Evolutionary conservation across 2,888 invertebrate genomes (phyloP).

Genomic region (Drosophila fulvimacula): DNA sequence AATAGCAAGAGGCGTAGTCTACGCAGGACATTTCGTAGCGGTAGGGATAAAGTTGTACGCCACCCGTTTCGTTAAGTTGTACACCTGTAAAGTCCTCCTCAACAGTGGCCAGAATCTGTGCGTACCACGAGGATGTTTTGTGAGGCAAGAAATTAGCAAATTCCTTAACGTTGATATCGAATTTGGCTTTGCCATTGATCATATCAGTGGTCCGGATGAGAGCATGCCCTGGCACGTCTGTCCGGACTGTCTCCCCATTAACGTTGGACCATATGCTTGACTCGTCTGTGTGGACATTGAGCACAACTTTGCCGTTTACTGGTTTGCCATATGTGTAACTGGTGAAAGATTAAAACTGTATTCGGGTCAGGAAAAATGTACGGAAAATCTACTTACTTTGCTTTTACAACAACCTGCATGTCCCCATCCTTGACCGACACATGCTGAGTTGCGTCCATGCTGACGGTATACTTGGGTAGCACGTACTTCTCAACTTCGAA

Average conservation of each 20-base stretch:
- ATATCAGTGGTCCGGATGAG: slow-evolving; percentile 71
- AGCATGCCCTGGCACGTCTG: slow-evolving; percentile 55
- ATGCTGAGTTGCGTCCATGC: slow-evolving; percentile 92
- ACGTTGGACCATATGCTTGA: slow-evolving; percentile 38
- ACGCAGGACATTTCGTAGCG: slow-evolving; percentile 91
- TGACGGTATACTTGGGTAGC: slow-evolving; percentile 95
- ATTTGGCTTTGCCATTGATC: slow-evolving; percentile 82
- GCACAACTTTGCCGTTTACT: slow-evolving; percentile 93
- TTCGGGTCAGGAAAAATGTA: background rate
- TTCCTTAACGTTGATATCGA: slow-evolving; percentile 77
- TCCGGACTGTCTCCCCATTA: slow-evolving; percentile 22
- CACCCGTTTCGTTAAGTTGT: slow-evolving; percentile 91
- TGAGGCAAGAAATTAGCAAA: slow-evolving; percentile 63
- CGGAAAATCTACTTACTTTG: slow-evolving; percentile 70
- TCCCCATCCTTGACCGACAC: slow-evolving; percentile 93
- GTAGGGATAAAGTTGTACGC: slow-evolving; percentile 91
- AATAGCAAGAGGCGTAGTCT: slow-evolving; percentile 89
- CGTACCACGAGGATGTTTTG: slow-evolving; percentile 49
- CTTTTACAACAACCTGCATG: slow-evolving; percentile 89
- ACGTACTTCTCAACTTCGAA: slow-evolving; percentile 94
- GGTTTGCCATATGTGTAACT: slow-evolving; percentile 91
- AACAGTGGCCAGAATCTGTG: slow-evolving; percentile 91
- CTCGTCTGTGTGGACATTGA: slow-evolving; percentile 90
- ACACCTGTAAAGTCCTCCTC: slow-evolving; percentile 94
- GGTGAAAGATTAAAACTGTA: background rate